phyloP scores from a whole-genome alignment of 1,140 invertebrate genomes.

The Sminthurides bifidus region DNA sequence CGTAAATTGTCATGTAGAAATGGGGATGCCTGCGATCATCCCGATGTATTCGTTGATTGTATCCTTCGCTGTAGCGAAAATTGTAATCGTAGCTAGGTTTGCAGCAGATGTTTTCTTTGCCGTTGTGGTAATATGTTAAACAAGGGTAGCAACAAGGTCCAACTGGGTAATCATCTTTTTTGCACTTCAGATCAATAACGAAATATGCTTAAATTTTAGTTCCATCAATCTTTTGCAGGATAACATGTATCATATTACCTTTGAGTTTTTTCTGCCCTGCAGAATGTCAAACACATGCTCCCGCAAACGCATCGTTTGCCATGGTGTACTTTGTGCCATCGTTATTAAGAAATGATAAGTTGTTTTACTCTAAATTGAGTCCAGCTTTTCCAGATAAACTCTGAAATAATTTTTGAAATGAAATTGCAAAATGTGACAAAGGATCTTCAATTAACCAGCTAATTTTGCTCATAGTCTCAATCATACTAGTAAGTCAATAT shows the following conservation, averaged over 20 bases:
- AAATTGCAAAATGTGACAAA: background rate
- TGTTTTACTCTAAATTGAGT: background rate
- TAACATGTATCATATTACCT: background rate
- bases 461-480: too few relatives aligned
- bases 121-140: slow-evolving; percentile 29
- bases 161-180: background rate
- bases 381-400: background rate
- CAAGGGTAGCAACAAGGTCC: background rate
- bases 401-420: background rate
- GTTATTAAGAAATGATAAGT: slow-evolving; percentile 10
- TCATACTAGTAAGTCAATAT: too few relatives aligned
- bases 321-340: too few relatives aligned
- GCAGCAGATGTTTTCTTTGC: slow-evolving; percentile 28
- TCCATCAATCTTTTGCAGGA: background rate
- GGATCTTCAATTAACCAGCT: background rate
- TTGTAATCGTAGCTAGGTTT: slow-evolving; percentile 29
- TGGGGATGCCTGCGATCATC: slow-evolving; percentile 27
- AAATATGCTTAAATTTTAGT: slow-evolving; percentile 1
- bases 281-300: background rate
- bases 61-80: slow-evolving; percentile 23
- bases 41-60: slow-evolving; percentile 22
- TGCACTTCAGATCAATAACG: too few relatives aligned
- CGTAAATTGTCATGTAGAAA: slow-evolving; percentile 26
- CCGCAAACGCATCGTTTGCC: slow-evolving; percentile 22
- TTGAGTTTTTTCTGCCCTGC: background rate